A percentile compares a stretch with the other conserved stretches of the same genome.
These are phyloP conservation scores for Centropristis striata DNA, from an alignment of 2,113 vertebrate genomes.

Conservation along the genomic window DNA sequence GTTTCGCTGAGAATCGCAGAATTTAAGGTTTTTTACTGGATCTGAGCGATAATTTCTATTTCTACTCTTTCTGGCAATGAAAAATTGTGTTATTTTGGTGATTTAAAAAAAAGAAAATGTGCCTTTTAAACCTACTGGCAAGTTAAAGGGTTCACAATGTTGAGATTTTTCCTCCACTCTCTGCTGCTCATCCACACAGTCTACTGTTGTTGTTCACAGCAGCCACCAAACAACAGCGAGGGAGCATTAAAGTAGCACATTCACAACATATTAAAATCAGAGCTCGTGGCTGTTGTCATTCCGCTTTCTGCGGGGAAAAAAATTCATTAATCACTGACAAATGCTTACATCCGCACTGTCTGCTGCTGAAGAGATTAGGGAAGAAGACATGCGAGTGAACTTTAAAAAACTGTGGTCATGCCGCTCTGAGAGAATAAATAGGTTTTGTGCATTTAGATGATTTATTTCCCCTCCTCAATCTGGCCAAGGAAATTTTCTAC, in stretches of 20 bases:
- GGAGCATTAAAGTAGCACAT: conserved; percentile 41
- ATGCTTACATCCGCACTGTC: conserved; percentile 12
- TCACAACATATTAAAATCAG: conserved; percentile 64
- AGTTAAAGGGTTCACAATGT: too few species aligned
- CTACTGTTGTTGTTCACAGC: conserved; percentile 48
- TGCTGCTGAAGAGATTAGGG: conserved; percentile 34
- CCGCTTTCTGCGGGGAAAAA: conserved; percentile 33
- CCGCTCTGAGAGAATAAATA: conserved; percentile 33
- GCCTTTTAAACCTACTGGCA: too few species aligned
- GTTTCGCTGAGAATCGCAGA: too few species aligned
- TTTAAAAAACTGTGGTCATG: conserved; percentile 31
- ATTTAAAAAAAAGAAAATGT: too few species aligned
- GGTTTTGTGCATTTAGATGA: conserved; percentile 40
- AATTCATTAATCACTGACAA: conserved; percentile 66
- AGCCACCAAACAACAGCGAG: conserved; percentile 23
- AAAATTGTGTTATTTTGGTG: too few species aligned
- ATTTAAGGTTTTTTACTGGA: too few species aligned
- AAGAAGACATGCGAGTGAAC: conserved; percentile 44
- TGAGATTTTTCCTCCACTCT: conserved; percentile 6
- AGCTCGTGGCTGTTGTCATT: conserved; percentile 44
- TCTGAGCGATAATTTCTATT: too few species aligned
- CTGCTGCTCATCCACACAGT: conserved; percentile 16
- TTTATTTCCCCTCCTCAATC: conserved; percentile 39
- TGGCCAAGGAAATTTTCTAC: conserved; percentile 34
- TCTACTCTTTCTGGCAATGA: too few species aligned